Percentiles rank a stretch among this genome's conserved stretches.
Conservation (phyloP, 2,113 vertebrate species). For the Sciurus niger region DNA sequence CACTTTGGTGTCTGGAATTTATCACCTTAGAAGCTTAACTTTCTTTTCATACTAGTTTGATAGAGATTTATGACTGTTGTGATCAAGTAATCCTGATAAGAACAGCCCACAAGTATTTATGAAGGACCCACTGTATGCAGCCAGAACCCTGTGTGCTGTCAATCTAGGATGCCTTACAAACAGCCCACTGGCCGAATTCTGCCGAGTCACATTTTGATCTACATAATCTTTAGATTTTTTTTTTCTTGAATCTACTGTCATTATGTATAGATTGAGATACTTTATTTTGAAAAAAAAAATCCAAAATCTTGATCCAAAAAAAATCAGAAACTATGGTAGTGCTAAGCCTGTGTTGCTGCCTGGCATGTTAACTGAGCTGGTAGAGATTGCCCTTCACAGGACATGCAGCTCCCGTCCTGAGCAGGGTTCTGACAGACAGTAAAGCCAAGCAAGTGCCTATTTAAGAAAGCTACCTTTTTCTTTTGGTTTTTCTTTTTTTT, state of each 20-base stretch:
- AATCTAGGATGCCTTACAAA: neutral
- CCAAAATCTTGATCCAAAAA: slow-evolving; percentile 6
- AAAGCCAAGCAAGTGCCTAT: neutral
- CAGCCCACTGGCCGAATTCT: neutral
- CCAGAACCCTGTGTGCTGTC: neutral
- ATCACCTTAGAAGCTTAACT: neutral
- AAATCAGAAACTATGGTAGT: neutral
- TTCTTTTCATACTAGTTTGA: slow-evolving; percentile 15
- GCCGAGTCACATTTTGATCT: neutral
- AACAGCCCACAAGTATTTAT: neutral
- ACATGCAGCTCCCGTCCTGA: neutral
- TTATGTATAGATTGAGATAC: slow-evolving; percentile 6
- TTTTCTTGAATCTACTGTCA: slow-evolving; percentile 34
- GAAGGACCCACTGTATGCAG: neutral
- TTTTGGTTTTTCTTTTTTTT: too few species aligned
- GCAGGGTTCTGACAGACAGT: neutral
- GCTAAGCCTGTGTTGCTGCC: neutral
- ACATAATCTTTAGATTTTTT: neutral
- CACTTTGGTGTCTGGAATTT: neutral
- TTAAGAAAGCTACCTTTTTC: neutral
- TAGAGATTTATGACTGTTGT: slow-evolving; percentile 24
- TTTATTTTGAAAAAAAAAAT: slow-evolving; percentile 26
- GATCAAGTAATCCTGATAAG: neutral
- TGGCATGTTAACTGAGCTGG: neutral
- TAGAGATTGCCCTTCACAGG: neutral